Base-by-base conservation (phyloP, 2,113 vertebrate species). In the Actenoides hombroni region DNA sequence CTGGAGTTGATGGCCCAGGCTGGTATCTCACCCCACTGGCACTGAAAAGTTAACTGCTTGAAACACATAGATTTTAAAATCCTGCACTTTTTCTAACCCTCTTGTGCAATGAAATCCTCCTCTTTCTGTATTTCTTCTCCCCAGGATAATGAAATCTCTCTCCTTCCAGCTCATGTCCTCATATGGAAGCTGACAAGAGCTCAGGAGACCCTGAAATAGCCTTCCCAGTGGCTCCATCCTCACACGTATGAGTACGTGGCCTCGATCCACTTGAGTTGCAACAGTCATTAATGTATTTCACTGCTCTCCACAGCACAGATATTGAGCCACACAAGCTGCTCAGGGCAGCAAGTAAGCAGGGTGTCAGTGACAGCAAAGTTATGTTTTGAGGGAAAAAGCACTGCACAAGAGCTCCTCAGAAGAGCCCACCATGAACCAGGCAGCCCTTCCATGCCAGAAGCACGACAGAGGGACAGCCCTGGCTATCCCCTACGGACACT, bases 341-440 rank as follows among this genome's bases (percentile, higher is more conserved):
- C 49, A 29, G 19, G 3, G 37, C 80, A 82, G 44, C 42, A 53
- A 46, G 37, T 15, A 51, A 60, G 0, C 18, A 82, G 35, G 2
- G 0, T 15, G 51, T 18, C 60, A 20, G 16, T 26, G 70, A 63
- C 40, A 92, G 73, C 87, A 85, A 83, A 65, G 29, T 42, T 12
- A 25, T 1, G 10, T n/a, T 70, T 40, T 57, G 37, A 65, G 4
- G 6, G 79, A 54, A 80, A 18, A 2, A 39, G 15, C 19, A 37
- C 7, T 26, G 40, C 37, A 61, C 19, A 39, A 65, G 75, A 83
- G 51, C 51, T 88, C 23, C 51, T 69, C 0, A 1, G 37, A 46
- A 83, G 16, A 63, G 31, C 40, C 23, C 44, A 26, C 3, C 0
- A 2, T 67, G 49, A 85, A 29, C 2, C 0, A n/a, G 39, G 57